phyloP scores from a whole-genome alignment of 2,113 vertebrate genomes.

The Tychaedon coryphoeus region DNA sequence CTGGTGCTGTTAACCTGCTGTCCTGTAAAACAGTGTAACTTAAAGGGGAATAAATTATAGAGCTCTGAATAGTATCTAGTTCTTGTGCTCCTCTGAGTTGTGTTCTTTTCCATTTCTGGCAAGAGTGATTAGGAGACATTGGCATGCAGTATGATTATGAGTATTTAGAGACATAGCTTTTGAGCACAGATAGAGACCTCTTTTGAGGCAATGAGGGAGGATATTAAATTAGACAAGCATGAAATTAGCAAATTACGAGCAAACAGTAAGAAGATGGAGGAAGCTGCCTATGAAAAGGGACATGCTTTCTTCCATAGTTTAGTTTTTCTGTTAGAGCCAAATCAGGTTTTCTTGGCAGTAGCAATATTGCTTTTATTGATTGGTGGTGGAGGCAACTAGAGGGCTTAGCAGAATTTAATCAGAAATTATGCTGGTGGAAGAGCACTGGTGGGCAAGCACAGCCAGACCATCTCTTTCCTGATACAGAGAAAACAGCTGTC shows the following conservation, averaged over 20 bases:
- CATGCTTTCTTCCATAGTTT: neutral
- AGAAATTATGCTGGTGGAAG: neutral
- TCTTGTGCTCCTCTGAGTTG: neutral
- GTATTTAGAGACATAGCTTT: neutral
- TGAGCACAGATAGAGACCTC: neutral
- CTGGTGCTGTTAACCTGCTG: neutral
- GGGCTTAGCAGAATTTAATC: neutral
- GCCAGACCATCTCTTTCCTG: neutral
- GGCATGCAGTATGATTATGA: neutral
- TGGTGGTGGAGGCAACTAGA: neutral
- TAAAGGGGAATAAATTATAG: neutral
- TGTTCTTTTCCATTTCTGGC: neutral
- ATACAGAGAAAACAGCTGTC: neutral
- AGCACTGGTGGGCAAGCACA: neutral
- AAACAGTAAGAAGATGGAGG: neutral
- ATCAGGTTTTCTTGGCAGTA: neutral
- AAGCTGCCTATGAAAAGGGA: neutral
- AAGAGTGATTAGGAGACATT: neutral
- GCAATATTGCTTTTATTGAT: neutral
- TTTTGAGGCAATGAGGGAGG: neutral
- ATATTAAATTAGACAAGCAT: constrained; percentile 25
- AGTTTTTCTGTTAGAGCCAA: neutral
- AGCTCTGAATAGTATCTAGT: neutral
- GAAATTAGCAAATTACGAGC: constrained; percentile 7
- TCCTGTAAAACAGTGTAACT: neutral